Conservation (phyloP, 2,888 invertebrate species). For the Rhagophthalmus giganteus region DNA sequence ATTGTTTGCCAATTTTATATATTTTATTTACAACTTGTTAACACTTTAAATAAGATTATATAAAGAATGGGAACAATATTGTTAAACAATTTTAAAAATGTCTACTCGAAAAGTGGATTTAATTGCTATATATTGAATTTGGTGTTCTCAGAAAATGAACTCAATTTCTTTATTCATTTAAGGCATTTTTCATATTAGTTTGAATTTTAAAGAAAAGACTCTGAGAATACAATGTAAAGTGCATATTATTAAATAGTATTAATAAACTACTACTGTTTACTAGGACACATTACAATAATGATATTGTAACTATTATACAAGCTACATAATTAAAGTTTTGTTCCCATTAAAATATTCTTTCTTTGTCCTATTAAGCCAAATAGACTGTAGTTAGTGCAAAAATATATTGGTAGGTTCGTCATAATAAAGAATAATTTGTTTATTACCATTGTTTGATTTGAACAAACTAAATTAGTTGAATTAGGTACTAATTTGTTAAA, state of each 20-base stretch:
- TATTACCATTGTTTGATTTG: too few relatives aligned
- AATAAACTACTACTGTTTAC: too few relatives aligned
- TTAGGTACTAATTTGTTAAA: too few relatives aligned
- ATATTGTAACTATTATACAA: slow-evolving; percentile 4
- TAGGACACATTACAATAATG: slow-evolving; percentile 10
- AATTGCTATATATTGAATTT: too few relatives aligned
- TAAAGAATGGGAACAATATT: slow-evolving; percentile 28
- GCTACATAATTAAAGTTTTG: too few relatives aligned
- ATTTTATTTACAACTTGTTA: slow-evolving; percentile 26
- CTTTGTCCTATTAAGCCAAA: slow-evolving; percentile 33
- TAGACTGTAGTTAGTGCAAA: slow-evolving; percentile 32
- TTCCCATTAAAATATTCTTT: slow-evolving; percentile 34
- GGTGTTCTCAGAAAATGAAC: too few relatives aligned
- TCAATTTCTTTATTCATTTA: too few relatives aligned
- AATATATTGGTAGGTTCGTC: slow-evolving; percentile 37
- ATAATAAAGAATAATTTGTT: slow-evolving; percentile 41
- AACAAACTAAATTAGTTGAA: too few relatives aligned
- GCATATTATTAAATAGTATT: too few relatives aligned
- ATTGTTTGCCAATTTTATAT: slow-evolving; percentile 24
- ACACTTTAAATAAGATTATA: slow-evolving; percentile 19
- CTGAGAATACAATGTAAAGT: too few relatives aligned
- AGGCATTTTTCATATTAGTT: too few relatives aligned
- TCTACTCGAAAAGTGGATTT: not conserved
- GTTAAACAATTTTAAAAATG: slow-evolving; percentile 12
- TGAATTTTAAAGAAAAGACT: too few relatives aligned